These are phyloP conservation scores for Tipula unca DNA, from an alignment of 2,888 invertebrate species.

Conservation along the genomic window DNA sequence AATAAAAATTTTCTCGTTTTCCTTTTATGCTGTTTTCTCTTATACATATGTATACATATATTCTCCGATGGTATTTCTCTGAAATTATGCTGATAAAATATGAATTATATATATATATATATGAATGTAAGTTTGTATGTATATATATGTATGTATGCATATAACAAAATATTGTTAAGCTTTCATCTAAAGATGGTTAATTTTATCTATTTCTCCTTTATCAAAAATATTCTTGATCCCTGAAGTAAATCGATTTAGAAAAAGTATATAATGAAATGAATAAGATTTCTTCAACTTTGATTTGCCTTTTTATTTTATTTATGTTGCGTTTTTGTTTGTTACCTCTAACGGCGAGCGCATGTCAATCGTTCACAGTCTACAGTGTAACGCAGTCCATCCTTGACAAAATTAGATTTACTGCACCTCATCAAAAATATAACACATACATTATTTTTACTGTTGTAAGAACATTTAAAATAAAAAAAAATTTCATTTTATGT, in stretches of 20 bases:
- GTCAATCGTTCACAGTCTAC: too few relatives aligned
- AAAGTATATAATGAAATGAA: neutral
- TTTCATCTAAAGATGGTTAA: neutral
- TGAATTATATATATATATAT: neutral
- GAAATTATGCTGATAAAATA: neutral
- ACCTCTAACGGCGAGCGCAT: neutral
- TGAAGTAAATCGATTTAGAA: neutral
- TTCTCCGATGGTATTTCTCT: neutral
- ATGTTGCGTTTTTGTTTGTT: neutral
- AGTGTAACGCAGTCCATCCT: too few relatives aligned
- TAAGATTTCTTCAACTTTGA: neutral
- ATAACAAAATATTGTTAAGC: neutral
- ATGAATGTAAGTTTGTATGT: too few relatives aligned
- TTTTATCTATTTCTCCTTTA: neutral
- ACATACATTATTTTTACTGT: too few relatives aligned
- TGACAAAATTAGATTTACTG: too few relatives aligned
- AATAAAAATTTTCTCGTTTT: neutral
- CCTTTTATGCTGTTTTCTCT: neutral
- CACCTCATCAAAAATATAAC: too few relatives aligned
- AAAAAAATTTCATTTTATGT: too few relatives aligned
- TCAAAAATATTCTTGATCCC: neutral
- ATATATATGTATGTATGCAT: neutral
- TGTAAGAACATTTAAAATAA: too few relatives aligned
- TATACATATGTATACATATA: too few relatives aligned
- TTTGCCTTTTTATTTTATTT: neutral